Evolutionary conservation across 2,113 vertebrate genomes (phyloP).

Genomic region (Helogale parvula): DNA sequence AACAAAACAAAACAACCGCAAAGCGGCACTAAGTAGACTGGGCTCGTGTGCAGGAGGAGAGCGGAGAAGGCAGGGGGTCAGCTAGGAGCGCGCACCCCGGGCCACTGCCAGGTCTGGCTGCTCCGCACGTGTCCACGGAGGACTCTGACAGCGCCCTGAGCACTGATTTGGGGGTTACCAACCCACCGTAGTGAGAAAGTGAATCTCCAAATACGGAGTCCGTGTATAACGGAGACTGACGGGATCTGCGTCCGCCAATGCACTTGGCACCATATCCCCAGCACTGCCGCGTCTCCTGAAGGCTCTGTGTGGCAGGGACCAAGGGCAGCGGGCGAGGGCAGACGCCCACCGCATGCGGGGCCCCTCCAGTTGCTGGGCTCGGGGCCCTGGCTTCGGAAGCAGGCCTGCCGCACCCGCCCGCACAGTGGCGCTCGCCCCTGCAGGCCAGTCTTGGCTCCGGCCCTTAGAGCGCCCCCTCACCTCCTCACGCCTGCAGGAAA

Average conservation of each 20-base stretch:
- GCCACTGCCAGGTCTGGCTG: fast-evolving
- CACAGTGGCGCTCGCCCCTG: too few relatives aligned
- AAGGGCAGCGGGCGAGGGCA: not conserved
- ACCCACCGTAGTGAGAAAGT: not conserved
- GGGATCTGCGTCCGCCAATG: fast-evolving
- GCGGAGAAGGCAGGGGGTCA: not conserved
- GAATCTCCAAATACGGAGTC: not conserved
- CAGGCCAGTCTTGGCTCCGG: fast-evolving
- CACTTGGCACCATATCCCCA: fast-evolving
- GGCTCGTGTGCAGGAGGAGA: fast-evolving
- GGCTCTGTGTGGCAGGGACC: not conserved
- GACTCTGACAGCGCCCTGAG: not conserved
- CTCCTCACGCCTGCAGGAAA: too few relatives aligned
- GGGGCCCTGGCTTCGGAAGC: not conserved
- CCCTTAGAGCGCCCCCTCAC: fast-evolving
- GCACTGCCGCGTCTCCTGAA: not conserved
- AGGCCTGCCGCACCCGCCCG: not conserved
- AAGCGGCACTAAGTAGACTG: fast-evolving
- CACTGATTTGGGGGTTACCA: fast-evolving
- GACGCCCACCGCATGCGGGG: not conserved
- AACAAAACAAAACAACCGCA: too few relatives aligned
- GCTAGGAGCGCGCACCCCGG: fast-evolving
- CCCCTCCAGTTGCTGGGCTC: not conserved
- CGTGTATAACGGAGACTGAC: fast-evolving
- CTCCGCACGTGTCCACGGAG: fast-evolving